Base-by-base conservation (phyloP, 1,140 invertebrate species). In the Phymorhynchus buccinoides region DNA sequence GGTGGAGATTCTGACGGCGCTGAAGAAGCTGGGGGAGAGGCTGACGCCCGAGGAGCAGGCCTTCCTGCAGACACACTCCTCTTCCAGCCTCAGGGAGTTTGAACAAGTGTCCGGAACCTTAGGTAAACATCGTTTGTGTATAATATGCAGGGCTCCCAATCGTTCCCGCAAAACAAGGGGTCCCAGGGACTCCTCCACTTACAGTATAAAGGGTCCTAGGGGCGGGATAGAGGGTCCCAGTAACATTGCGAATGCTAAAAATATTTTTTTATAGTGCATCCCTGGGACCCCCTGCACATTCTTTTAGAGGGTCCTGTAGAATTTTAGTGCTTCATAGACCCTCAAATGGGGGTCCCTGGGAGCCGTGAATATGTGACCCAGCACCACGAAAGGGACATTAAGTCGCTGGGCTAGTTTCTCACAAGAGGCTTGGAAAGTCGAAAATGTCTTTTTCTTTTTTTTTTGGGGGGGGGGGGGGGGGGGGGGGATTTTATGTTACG, bases 1-100 rank as follows among this genome's bases (percentile, higher is more conserved):
- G 91, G 93, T 94, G 62, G 96, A 96, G 93, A 95, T 96, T 86
- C 88, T 96, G 30, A 95, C 94, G 85, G 96, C 96, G 27, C 91
- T 96, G 80, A 94, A 95, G 89, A 96, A 96, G 88, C 91, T 96
- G 30, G 95, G 95, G 42, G 96, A 96, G 89, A 94, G 94, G 85
- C 91, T 96, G 48, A 93, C 93, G 66, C 88, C 94, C n/a, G 90
- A 92, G 16, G 96, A 96, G 91, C 89, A 95, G 79, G 92, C 94
- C 84, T 95, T 96, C 89, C 89, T 96, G 41, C 94, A 96, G 87
- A 93, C 93, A 85, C 92, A 95, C 85, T 94, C 94, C 1, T 92
- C 93, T 62, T 91, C 90, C 73, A 92, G 93, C 85, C 91, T 95
- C 39, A 93, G 93, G 85, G 94, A 94, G 88, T 96, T 95, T 92